Evolutionary conservation across 2,113 vertebrate species (phyloP).

Genomic region (Bombycilla garrulus): DNA sequence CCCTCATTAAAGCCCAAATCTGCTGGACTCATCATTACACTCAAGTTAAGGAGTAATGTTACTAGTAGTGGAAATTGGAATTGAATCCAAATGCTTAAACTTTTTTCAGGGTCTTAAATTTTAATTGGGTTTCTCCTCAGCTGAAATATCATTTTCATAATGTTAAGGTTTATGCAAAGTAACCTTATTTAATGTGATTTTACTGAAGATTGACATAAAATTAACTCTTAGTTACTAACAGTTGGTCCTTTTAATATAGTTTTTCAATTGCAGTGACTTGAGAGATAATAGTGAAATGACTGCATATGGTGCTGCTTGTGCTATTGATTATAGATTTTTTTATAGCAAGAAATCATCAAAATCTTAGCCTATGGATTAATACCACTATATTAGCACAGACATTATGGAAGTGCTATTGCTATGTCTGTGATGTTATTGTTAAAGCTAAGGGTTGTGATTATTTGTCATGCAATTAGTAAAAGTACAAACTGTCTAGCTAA

Average conservation of each 20-base stretch:
- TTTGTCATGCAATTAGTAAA: neutral
- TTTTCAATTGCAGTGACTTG: neutral
- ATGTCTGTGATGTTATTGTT: neutral
- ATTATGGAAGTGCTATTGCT: neutral
- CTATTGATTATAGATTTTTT: neutral
- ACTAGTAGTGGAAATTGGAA: slow-evolving; percentile 9
- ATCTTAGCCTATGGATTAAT: neutral
- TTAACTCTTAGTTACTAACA: neutral
- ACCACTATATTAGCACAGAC: neutral
- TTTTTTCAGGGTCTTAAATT: neutral
- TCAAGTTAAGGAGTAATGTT: neutral
- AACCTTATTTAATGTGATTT: neutral
- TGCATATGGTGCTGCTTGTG: neutral
- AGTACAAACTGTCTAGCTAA: neutral
- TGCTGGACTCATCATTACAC: slow-evolving; percentile 54
- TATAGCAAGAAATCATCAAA: neutral
- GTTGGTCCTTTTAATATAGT: neutral
- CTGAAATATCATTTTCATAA: neutral
- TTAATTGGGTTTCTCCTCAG: neutral
- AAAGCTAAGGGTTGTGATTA: neutral
- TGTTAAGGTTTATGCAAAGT: neutral
- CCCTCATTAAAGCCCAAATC: slow-evolving; percentile 47
- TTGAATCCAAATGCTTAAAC: neutral
- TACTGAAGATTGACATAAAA: neutral
- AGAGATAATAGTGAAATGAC: neutral